Evolutionary conservation across 2,113 vertebrate species (phyloP).

Genomic region (Rafetus swinhoei): DNA sequence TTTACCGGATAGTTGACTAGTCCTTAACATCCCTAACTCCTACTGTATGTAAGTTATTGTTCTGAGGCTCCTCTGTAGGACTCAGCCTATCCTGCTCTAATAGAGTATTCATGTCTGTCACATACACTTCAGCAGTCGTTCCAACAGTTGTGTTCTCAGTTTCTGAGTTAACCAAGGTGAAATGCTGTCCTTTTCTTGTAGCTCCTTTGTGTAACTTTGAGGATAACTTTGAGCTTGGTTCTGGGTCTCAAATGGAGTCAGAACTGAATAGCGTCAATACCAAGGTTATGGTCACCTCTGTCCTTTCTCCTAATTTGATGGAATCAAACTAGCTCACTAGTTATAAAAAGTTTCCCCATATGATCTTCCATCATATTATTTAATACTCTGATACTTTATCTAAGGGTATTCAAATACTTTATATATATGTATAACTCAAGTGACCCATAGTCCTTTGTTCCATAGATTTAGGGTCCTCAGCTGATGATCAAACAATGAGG

Average conservation of each 20-base stretch:
- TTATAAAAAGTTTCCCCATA: background rate
- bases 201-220: background rate
- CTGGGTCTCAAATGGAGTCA: background rate
- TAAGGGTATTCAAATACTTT: background rate
- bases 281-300: background rate
- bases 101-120: constrained; percentile 22
- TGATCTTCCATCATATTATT: background rate
- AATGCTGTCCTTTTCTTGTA: background rate
- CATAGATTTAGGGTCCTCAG: background rate
- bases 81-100: constrained; percentile 15
- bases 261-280: background rate
- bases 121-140: constrained; percentile 2
- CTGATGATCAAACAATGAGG: background rate
- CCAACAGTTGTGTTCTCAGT: background rate
- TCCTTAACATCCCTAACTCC: background rate
- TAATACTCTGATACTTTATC: background rate
- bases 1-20: too few relatives aligned
- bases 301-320: background rate
- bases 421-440: background rate
- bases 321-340: background rate
- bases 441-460: background rate
- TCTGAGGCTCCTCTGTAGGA: constrained; percentile 22
- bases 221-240: background rate
- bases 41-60: background rate
- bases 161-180: constrained; percentile 8